Evolutionary conservation across 2,113 vertebrate genomes (phyloP), one percentile per base, ranked within the genome.

Genomic region (Phalacrocorax brasilianus): DNA sequence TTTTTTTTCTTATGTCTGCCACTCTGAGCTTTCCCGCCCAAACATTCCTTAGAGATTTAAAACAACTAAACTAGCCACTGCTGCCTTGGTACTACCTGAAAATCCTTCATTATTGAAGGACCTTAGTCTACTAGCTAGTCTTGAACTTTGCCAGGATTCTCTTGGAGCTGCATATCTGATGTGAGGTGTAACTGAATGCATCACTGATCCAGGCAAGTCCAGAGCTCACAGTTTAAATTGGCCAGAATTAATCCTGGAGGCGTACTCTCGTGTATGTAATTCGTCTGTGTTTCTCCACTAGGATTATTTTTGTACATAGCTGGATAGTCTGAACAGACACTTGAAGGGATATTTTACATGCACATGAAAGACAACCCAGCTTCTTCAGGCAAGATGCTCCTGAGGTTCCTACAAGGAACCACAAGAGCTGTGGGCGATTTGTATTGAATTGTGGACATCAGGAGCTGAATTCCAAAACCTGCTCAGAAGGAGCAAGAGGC

Each of bases 191-290:
- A 19, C 27, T 24, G 30, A 56, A 45, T 14, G 5, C 30, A 20
- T 35, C 63, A 23, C 12, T 52, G 14, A 21, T 16, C 18, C 56
- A 40, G 33, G 20, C 12, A 74, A 9, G 7, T 20, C 58, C 22
- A 68, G 52, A 82, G 24, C 3, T 67, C 22, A 38, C 14, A 30
- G 11, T 33, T 77, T 20, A 63, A 72, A 26, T 1, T 56, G 33
- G 6, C 4, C 16, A 58, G 11, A 66, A 38, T 5, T 9, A 61
- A 28, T 18, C 8, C 49, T 30, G 14, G 20, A 20, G 5, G 6
- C 5, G 10, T 56, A 38, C 4, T 33, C 33, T 50, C 0, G 0
- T 35, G 4, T 50, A 27, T 16, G 18, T 7, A 9, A 50, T 76
- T 58, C 3, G 2, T 8, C 2, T 38, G 13, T 61, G 11, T 63